A percentile compares a stretch with the other conserved stretches of the same genome.
Evolutionary conservation across 2,113 vertebrate genomes (phyloP).

Genomic region (Anarhynchus alexandrinus): DNA sequence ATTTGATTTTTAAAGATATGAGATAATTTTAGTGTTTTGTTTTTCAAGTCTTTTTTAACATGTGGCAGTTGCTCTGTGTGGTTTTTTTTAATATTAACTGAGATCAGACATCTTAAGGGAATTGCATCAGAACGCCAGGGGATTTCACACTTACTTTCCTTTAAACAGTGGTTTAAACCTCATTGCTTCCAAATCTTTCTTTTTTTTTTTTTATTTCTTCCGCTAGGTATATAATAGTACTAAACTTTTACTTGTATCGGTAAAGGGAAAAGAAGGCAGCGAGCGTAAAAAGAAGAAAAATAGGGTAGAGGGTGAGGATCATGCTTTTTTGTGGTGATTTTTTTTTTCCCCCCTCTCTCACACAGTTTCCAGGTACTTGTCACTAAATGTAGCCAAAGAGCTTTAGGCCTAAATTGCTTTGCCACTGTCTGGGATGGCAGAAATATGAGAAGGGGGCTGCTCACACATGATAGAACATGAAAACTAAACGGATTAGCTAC

Average conservation of each 20-base stretch:
- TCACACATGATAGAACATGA: background rate
- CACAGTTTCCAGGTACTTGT: background rate
- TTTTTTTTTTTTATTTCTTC: background rate
- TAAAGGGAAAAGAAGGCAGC: background rate
- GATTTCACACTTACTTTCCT: background rate
- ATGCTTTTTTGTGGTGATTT: too few relatives aligned
- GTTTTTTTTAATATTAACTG: background rate
- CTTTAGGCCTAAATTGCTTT: background rate
- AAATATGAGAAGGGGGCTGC: background rate
- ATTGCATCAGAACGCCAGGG: background rate
- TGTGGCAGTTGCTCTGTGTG: background rate
- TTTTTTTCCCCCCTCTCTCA: background rate
- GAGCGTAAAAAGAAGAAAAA: accelerated
- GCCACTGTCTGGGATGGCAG: background rate
- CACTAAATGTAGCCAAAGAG: background rate
- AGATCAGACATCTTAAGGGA: background rate
- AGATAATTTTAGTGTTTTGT: background rate
- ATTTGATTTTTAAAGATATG: background rate
- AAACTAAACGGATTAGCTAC: background rate
- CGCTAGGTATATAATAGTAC: background rate
- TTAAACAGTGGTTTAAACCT: background rate
- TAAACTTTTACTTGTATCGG: background rate
- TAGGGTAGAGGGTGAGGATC: accelerated
- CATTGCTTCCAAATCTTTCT: background rate
- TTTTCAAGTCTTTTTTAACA: background rate